Evolutionary conservation across 2,797 vertebrate species (phyloP).

Genomic region (Hephaestus fuliginosus): DNA sequence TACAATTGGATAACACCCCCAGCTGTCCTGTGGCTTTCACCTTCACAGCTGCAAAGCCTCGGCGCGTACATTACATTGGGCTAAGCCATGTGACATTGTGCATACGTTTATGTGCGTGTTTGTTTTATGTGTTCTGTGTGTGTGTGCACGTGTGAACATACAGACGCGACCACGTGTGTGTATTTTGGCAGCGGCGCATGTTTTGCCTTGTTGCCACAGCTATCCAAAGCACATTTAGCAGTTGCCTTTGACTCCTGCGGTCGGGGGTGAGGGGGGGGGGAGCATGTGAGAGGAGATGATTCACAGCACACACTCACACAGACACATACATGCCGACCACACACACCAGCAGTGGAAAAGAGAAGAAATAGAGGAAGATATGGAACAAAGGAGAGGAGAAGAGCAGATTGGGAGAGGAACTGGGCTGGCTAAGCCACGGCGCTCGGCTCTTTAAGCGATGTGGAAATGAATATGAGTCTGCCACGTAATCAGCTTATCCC

Average conservation of each 20-base stretch:
- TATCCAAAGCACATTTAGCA: slow-evolving; percentile 41
- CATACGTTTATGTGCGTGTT: slow-evolving; percentile 8
- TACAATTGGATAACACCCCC: slow-evolving; percentile 53
- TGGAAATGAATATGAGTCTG: slow-evolving; percentile 73
- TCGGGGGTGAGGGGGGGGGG: not conserved
- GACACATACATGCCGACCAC: slow-evolving; percentile 25
- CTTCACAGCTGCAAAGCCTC: slow-evolving; percentile 56
- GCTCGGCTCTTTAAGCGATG: slow-evolving; percentile 65
- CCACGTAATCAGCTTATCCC: slow-evolving; percentile 78
- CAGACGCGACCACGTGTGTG: slow-evolving; percentile 4
- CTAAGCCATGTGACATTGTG: slow-evolving; percentile 34
- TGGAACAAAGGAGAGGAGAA: slow-evolving; percentile 16
- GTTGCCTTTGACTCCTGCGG: slow-evolving; percentile 38
- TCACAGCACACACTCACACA: slow-evolving; percentile 11
- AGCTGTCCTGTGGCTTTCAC: slow-evolving; percentile 64
- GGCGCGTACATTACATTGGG: slow-evolving; percentile 35
- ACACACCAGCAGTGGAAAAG: not conserved
- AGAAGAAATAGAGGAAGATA: slow-evolving; percentile 27
- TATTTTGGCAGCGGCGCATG: not conserved
- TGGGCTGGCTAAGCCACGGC: slow-evolving; percentile 53
- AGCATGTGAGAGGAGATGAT: slow-evolving; percentile 9
- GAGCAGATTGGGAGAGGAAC: slow-evolving; percentile 39
- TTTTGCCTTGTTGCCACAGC: slow-evolving; percentile 17
- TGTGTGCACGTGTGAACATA: not conserved
- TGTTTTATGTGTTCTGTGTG: not conserved